phyloP scores from a whole-genome alignment of 1,140 invertebrate species.

The Dinoponera quadriceps region DNA sequence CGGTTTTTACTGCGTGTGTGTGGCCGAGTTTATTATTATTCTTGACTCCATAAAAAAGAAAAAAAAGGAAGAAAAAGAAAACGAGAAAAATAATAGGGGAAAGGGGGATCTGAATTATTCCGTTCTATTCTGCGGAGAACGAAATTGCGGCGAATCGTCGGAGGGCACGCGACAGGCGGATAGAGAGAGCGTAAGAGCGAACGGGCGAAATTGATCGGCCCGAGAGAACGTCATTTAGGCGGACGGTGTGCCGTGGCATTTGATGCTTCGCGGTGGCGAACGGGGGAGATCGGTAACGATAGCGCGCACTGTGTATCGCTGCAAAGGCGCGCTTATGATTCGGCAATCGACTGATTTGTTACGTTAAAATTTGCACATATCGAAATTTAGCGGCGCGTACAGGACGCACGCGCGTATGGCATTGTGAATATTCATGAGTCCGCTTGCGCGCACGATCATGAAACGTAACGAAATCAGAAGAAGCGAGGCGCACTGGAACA shows the following conservation, averaged over 20 bases:
- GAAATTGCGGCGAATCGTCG: too few relatives aligned
- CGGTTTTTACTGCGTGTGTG: too few relatives aligned
- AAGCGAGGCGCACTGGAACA: background rate
- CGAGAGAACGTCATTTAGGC: background rate
- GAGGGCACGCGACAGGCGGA: too few relatives aligned
- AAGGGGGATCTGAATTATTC: too few relatives aligned
- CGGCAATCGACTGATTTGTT: constrained; percentile 64
- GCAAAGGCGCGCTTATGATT: constrained; percentile 44
- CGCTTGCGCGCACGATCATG: constrained; percentile 60
- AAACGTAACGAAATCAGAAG: constrained; percentile 55
- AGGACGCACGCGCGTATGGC: constrained; percentile 47
- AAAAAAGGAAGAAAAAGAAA: too few relatives aligned
- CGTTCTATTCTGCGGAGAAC: too few relatives aligned
- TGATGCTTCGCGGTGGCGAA: background rate
- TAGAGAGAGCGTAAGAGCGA: constrained; percentile 20
- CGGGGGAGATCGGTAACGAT: background rate
- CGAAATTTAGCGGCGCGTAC: constrained; percentile 44
- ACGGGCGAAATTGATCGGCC: background rate
- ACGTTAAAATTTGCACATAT: constrained; percentile 70
- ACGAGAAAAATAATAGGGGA: too few relatives aligned
- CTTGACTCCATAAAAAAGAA: too few relatives aligned
- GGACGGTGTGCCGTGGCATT: background rate
- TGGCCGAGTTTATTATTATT: too few relatives aligned
- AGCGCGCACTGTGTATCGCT: background rate
- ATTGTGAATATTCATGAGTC: constrained; percentile 70